These are phyloP conservation scores for Epizoanthus stellaris DNA, from an alignment of 92 coral and sea anemone genomes.

Conservation along the genomic window DNA sequence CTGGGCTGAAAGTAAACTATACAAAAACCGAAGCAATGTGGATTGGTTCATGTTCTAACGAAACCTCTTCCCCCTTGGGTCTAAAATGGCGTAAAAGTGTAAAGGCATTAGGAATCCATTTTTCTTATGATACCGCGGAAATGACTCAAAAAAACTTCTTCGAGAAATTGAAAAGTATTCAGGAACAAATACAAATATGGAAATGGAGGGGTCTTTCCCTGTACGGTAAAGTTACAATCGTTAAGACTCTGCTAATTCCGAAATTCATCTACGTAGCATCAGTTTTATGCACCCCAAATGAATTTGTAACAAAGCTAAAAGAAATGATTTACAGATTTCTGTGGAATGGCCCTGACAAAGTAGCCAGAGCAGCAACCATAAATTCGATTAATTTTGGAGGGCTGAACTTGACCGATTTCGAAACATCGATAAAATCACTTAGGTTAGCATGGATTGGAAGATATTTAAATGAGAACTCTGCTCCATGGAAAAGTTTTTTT, in stretches of 20 bases:
- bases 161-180: slow-evolving; percentile 14
- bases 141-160: slow-evolving; percentile 26
- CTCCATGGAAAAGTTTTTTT: slow-evolving; percentile 41
- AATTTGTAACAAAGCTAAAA: slow-evolving; percentile 28
- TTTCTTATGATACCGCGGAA: slow-evolving; percentile 29
- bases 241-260: slow-evolving; percentile 11
- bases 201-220: slow-evolving; percentile 25
- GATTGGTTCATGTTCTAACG: slow-evolving; percentile 41
- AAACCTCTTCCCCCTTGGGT: slow-evolving; percentile 48
- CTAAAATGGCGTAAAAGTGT: slow-evolving; percentile 39
- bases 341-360: slow-evolving; percentile 47
- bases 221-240: slow-evolving; percentile 39
- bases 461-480: slow-evolving; percentile 17
- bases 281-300: slow-evolving; percentile 23
- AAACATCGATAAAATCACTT: slow-evolving; percentile 36
- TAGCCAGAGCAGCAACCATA: slow-evolving; percentile 31
- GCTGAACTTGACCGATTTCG: slow-evolving; percentile 36
- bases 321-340: slow-evolving; percentile 3
- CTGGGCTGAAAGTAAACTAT: slow-evolving; percentile 42
- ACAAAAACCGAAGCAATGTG: no score
- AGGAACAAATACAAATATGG: slow-evolving; percentile 37
- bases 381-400: slow-evolving; percentile 31
- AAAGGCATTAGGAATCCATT: slow-evolving; percentile 44
- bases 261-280: slow-evolving; percentile 19
- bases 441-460: slow-evolving; percentile 40